These are phyloP conservation scores for Hoplostethus atlanticus DNA, from an alignment of 2,797 vertebrate species.

Conservation along the genomic window DNA sequence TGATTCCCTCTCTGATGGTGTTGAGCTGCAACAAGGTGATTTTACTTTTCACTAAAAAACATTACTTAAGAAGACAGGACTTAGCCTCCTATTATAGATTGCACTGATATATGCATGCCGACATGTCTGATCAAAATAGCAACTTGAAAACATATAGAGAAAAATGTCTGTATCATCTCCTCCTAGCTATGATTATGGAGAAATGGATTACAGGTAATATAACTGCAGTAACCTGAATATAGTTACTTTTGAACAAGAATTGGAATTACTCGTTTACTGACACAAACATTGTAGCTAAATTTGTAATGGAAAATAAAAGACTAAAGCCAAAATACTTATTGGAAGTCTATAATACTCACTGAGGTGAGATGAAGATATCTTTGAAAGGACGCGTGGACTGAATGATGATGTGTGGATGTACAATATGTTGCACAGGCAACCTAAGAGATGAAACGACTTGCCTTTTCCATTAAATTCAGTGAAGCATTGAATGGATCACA, in stretches of 20 bases:
- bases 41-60: not conserved
- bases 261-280: too few relatives aligned
- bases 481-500: conserved; percentile 66
- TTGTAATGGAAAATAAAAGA: not conserved
- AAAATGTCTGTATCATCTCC: not conserved
- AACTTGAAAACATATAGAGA: not conserved
- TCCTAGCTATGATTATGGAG: not conserved
- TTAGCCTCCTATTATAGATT: not conserved
- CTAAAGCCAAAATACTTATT: not conserved
- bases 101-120: not conserved
- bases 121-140: not conserved
- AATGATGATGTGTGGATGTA: conserved; percentile 38
- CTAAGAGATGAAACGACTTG: conserved; percentile 37
- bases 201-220: not conserved
- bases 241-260: too few relatives aligned
- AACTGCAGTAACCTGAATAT: not conserved
- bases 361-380: conserved; percentile 37
- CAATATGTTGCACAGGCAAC: conserved; percentile 31
- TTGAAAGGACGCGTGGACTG: conserved; percentile 15
- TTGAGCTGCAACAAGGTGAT: conserved; percentile 13
- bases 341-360: not conserved
- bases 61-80: not conserved
- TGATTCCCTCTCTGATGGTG: conserved; percentile 1
- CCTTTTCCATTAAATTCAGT: conserved; percentile 55
- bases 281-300: not conserved